phyloP scores from a whole-genome alignment of 2,113 vertebrate species.

The Scatophagus argus region DNA sequence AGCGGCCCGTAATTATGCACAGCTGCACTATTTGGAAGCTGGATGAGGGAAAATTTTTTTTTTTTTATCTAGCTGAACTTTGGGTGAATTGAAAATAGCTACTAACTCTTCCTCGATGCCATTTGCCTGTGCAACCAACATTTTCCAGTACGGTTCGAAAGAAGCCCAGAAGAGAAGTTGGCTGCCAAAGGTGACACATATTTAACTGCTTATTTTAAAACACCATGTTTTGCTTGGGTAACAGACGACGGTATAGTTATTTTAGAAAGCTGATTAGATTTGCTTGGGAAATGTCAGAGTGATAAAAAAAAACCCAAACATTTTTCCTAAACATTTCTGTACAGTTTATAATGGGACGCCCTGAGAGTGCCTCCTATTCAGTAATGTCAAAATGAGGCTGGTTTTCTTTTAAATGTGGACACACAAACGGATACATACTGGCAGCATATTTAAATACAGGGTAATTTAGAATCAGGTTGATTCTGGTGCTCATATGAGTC shows the following conservation, averaged over 20 bases:
- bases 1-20: background rate
- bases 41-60: background rate
- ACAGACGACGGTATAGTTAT: conserved; percentile 7
- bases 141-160: background rate
- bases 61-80: background rate
- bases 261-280: conserved; percentile 15
- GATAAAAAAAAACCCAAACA: background rate
- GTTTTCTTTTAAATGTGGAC: conserved; percentile 8
- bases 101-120: background rate
- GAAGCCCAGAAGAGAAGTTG: conserved; percentile 3
- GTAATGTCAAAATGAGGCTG: conserved; percentile 1
- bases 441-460: conserved; percentile 9
- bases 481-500: background rate
- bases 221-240: background rate
- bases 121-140: background rate
- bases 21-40: conserved; percentile 17
- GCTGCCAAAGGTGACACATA: conserved; percentile 2
- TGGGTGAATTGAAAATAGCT: conserved; percentile 6
- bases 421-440: background rate
- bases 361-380: background rate
- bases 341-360: conserved; percentile 5
- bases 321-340: background rate
- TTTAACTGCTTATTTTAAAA: conserved; percentile 28
- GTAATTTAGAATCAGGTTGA: conserved; percentile 19
- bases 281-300: background rate